phyloP scores from a whole-genome alignment of 2,797 vertebrate genomes.

The Malacoraja senta region DNA sequence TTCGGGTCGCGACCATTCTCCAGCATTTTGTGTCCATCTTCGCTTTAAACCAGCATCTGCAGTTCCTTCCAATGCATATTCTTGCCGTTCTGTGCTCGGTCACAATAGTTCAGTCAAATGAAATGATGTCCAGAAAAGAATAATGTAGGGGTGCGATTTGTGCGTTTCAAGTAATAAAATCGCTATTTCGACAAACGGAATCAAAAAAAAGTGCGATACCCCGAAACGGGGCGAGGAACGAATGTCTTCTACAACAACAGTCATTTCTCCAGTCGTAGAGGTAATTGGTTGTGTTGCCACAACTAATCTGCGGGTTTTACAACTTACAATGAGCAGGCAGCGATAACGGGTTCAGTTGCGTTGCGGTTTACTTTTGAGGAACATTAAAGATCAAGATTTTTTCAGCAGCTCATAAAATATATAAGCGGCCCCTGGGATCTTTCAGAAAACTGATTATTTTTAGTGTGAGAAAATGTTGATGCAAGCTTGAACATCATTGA shows the following conservation, averaged over 20 bases:
- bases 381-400: neutral
- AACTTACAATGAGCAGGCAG: neutral
- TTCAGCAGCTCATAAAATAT: neutral
- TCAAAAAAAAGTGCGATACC: neutral
- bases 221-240: neutral
- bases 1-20: no score
- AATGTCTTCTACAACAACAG: neutral
- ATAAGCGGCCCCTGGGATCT: neutral
- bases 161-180: neutral
- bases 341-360: neutral
- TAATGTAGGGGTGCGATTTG: no score
- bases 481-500: neutral
- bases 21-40: no score
- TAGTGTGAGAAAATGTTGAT: neutral
- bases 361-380: neutral
- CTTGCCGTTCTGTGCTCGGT: no score
- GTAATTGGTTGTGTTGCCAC: neutral
- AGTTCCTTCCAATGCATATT: neutral
- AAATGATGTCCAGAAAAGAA: neutral
- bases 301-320: neutral
- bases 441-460: neutral
- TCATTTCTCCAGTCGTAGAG: neutral
- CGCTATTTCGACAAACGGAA: neutral
- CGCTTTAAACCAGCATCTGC: no score
- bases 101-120: neutral